phyloP scores from a whole-genome alignment of 1,140 invertebrate species.

The Drosophila nigromelanica region DNA sequence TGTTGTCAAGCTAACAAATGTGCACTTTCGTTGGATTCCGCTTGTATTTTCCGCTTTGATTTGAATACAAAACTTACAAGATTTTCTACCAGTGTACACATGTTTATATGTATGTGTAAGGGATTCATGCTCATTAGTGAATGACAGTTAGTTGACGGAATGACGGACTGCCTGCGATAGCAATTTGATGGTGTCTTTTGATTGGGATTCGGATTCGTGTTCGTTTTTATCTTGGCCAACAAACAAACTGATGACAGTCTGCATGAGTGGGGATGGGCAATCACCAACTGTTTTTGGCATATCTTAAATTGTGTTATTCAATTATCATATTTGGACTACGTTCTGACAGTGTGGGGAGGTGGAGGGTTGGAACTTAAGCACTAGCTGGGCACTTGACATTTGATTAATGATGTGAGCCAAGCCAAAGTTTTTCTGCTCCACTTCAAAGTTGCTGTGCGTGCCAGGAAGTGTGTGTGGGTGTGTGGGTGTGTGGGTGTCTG shows the following conservation, averaged over 20 bases:
- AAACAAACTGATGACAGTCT: constrained; percentile 3
- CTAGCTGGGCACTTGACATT: constrained; percentile 42
- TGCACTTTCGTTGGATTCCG: too few relatives aligned
- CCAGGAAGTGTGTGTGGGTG: background rate
- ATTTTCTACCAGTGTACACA: background rate
- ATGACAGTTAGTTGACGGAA: constrained; percentile 13
- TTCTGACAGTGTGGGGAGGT: background rate
- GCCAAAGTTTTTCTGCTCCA: constrained; percentile 33
- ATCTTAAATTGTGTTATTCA: constrained; percentile 49
- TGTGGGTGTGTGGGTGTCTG: background rate
- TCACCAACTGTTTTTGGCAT: constrained; percentile 32
- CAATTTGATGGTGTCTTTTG: constrained; percentile 3
- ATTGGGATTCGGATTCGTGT: background rate
- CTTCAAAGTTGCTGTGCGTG: constrained; percentile 26
- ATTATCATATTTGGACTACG: constrained; percentile 43
- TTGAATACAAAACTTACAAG: too few relatives aligned
- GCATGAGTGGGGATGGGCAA: background rate
- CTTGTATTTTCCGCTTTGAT: too few relatives aligned
- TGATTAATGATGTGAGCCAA: constrained; percentile 54
- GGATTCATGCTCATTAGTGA: constrained; percentile 8
- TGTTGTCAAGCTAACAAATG: too few relatives aligned
- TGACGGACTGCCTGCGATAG: background rate
- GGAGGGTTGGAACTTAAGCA: constrained; percentile 12
- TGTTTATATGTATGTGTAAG: background rate
- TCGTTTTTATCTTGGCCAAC: background rate